Evolutionary conservation across 2,888 invertebrate genomes (phyloP).

Genomic region (Loripinus fragilis): DNA sequence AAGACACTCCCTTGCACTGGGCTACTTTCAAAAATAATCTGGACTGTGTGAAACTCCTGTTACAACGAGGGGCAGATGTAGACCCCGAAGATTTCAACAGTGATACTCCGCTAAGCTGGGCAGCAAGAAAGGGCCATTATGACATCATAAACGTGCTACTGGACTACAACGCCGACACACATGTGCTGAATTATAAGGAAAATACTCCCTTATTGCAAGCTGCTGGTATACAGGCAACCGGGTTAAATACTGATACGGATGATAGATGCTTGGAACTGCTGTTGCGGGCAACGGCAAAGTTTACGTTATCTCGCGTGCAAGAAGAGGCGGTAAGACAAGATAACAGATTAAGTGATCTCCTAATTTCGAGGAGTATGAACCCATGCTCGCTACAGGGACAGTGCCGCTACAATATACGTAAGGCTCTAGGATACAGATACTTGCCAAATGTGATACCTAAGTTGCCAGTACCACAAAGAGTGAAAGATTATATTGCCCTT

Average conservation of each 20-base stretch:
- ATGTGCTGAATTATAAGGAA: constrained; percentile 74
- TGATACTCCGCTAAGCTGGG: constrained; percentile 82
- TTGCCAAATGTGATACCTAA: constrained; percentile 76
- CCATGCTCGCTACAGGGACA: constrained; percentile 74
- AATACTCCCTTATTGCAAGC: constrained; percentile 74
- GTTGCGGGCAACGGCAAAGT: constrained; percentile 76
- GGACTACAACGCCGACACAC: constrained; percentile 79
- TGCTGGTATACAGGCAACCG: constrained; percentile 75
- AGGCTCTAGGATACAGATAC: constrained; percentile 72
- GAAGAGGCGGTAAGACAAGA: constrained; percentile 67
- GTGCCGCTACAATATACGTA: constrained; percentile 75
- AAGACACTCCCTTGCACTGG: constrained; percentile 82
- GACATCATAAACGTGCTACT: constrained; percentile 78
- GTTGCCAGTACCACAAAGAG: constrained; percentile 75
- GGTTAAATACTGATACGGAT: constrained; percentile 77
- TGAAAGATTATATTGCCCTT: constrained; percentile 74
- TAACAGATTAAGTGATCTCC: constrained; percentile 74
- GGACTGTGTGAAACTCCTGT: constrained; percentile 74
- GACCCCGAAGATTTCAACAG: constrained; percentile 78
- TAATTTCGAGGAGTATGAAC: constrained; percentile 67
- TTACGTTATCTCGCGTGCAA: constrained; percentile 72
- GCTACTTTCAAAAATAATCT: constrained; percentile 81
- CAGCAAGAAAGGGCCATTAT: constrained; percentile 79
- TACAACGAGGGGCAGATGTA: constrained; percentile 77
- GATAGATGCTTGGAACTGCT: constrained; percentile 79